Conservation (phyloP, 2,113 vertebrate species). For the Dryoscopus gambensis region DNA sequence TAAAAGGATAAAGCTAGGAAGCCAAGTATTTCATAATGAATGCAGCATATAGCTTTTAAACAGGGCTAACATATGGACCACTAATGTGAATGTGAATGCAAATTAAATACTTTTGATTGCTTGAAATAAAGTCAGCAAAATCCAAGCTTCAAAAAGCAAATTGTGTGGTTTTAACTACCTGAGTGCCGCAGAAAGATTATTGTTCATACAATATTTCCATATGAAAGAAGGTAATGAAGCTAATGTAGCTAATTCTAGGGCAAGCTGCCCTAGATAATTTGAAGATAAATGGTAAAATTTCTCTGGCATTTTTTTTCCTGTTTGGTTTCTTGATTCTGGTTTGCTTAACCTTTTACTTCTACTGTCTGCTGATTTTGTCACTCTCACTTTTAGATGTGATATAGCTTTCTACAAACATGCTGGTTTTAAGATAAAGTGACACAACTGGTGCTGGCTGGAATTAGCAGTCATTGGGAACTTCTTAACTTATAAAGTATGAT, state of each 20-base stretch:
- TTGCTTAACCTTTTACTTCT: not conserved
- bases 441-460: not conserved
- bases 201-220: conserved; percentile 54
- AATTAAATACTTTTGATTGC: conserved; percentile 82
- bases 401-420: not conserved
- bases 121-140: conserved; percentile 81
- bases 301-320: not conserved
- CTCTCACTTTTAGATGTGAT: not conserved
- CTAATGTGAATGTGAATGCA: conserved; percentile 81
- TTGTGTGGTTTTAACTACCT: conserved; percentile 75
- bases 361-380: not conserved
- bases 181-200: conserved; percentile 62
- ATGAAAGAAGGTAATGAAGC: conserved; percentile 32
- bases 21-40: conserved; percentile 79
- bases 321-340: not conserved
- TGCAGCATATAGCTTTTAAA: conserved; percentile 81
- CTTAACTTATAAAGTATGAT: not conserved
- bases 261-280: conserved; percentile 16
- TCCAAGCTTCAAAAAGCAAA: conserved; percentile 74
- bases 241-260: conserved; percentile 36
- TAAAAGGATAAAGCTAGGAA: conserved; percentile 67
- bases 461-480: not conserved
- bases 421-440: not conserved
- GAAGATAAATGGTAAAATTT: not conserved
- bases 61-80: conserved; percentile 83